Conservation (phyloP, 2,888 invertebrate genomes). For the Palloptera scutellata region DNA sequence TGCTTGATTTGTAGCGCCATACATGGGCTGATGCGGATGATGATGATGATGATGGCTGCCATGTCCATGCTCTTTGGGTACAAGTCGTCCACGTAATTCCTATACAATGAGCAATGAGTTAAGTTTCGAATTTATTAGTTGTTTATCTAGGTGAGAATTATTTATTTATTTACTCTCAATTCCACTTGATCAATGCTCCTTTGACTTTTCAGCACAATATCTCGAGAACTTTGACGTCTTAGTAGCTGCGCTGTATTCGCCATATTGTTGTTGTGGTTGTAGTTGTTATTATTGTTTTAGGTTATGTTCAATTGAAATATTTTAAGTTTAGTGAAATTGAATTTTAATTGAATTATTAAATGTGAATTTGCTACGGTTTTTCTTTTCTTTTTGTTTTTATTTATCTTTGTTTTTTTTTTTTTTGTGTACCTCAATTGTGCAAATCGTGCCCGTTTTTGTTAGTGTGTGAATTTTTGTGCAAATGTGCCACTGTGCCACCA, state of each 20-base stretch:
- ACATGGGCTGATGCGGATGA: slow-evolving; percentile 67
- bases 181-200: slow-evolving; percentile 85
- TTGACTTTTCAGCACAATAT: slow-evolving; percentile 72
- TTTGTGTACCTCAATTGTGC: background rate
- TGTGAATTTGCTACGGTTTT: background rate
- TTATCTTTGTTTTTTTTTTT: too few relatives aligned
- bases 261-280: slow-evolving; percentile 66
- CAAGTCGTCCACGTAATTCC: slow-evolving; percentile 82
- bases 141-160: background rate
- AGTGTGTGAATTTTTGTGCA: background rate
- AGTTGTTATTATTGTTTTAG: slow-evolving; percentile 5
- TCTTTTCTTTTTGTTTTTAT: too few relatives aligned
- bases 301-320: background rate
- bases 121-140: too few relatives aligned
- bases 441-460: background rate
- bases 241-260: slow-evolving; percentile 90
- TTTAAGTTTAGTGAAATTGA: background rate
- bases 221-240: slow-evolving; percentile 87
- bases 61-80: slow-evolving; percentile 73
- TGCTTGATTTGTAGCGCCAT: slow-evolving; percentile 87
- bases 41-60: slow-evolving; percentile 64
- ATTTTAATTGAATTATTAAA: slow-evolving; percentile 2
- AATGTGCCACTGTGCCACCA: background rate
- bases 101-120: slow-evolving; percentile 34
- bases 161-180: slow-evolving; percentile 72